Percentiles rank a stretch among this genome's conserved stretches.
These are phyloP conservation scores for Limanda limanda DNA, from an alignment of 2,113 vertebrate genomes.

Conservation along the genomic window DNA sequence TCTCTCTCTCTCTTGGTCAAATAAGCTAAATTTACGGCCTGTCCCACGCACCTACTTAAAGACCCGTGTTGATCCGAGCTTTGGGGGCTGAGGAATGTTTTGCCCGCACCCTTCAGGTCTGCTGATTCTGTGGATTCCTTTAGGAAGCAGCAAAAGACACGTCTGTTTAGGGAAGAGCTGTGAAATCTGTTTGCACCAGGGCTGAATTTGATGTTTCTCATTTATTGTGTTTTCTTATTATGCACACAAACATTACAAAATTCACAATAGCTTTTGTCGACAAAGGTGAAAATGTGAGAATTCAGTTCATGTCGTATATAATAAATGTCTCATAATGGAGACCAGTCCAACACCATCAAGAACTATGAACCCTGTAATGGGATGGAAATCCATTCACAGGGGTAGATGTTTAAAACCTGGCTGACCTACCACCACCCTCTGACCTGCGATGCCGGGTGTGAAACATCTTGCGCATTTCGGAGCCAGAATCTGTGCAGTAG, in stretches of 20 bases:
- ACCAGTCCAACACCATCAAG: no score
- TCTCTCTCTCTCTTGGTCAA: not conserved
- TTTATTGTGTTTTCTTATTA: not conserved
- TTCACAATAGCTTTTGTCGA: no score
- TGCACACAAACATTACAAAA: not conserved
- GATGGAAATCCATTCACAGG: no score
- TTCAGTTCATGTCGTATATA: no score
- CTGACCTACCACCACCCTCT: no score
- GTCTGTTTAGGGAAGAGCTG: not conserved
- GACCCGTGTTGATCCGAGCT: not conserved
- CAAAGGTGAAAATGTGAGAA: no score
- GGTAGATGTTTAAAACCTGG: no score
- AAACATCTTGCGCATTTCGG: no score
- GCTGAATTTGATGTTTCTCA: not conserved
- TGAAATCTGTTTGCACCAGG: not conserved
- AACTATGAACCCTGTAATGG: no score
- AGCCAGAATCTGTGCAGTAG: no score
- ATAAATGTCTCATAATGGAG: no score
- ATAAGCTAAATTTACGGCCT: not conserved
- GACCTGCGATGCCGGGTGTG: no score
- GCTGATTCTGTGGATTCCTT: constrained; percentile 3
- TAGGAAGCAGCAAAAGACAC: not conserved
- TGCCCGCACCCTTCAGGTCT: not conserved
- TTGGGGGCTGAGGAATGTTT: not conserved
- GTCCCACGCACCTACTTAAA: not conserved